These are phyloP conservation scores for Hirtodrosophila confusa DNA, from an alignment of 2,888 invertebrate genomes.

Conservation along the genomic window DNA sequence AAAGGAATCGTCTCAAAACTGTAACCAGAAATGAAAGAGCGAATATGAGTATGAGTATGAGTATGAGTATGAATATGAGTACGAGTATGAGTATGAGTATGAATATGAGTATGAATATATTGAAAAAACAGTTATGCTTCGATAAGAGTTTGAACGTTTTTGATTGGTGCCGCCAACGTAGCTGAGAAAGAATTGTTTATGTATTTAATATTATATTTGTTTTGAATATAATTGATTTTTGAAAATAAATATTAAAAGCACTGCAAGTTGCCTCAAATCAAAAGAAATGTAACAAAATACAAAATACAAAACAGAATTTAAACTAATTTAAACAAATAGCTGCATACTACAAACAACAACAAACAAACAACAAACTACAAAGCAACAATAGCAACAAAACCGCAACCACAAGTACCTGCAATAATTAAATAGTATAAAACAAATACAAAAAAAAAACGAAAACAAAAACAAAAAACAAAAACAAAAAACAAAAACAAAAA, in stretches of 20 bases:
- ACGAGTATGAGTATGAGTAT: conserved; percentile 39
- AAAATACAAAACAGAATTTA: conserved; percentile 44
- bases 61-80: conserved; percentile 31
- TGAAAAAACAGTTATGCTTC: conserved; percentile 55
- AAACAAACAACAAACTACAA: conserved; percentile 59
- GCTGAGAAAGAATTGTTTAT: conserved; percentile 52
- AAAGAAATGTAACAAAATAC: conserved; percentile 28
- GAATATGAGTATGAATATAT: conserved; percentile 37
- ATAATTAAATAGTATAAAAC: conserved; percentile 77
- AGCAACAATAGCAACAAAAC: conserved; percentile 79
- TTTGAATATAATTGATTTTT: conserved; percentile 6
- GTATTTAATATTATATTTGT: conserved; percentile 21
- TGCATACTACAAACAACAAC: conserved; percentile 44
- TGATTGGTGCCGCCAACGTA: conserved; percentile 79
- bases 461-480: conserved; percentile 54
- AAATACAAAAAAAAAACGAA: too few relatives aligned
- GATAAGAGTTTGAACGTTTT: conserved; percentile 83
- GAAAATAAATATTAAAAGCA: conserved; percentile 10
- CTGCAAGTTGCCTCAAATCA: conserved; percentile 66
- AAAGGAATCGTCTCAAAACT: conserved; percentile 27
- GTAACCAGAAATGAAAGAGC: conserved; percentile 20
- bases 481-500: conserved; percentile 50
- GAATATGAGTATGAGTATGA: conserved; percentile 38
- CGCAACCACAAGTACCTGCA: conserved; percentile 85
- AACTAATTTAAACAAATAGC: conserved; percentile 50